Evolutionary conservation across 1,140 invertebrate species (phyloP).

Genomic region (Pararge aegeria): DNA sequence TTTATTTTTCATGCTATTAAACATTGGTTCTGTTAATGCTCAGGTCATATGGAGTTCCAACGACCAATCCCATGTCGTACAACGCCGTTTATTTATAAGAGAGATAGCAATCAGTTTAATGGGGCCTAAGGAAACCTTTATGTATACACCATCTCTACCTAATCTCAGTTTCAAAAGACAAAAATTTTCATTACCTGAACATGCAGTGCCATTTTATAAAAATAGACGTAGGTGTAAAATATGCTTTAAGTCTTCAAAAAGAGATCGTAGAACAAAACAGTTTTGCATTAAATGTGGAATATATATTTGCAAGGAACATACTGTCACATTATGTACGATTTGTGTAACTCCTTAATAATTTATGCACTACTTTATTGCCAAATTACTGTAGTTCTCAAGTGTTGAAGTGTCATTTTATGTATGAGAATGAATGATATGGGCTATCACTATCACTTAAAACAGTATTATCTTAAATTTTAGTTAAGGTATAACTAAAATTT

Average conservation of each 20-base stretch:
- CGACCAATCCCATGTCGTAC: slow-evolving; percentile 42
- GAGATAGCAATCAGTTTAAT: slow-evolving; percentile 65
- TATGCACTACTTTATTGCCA: background rate
- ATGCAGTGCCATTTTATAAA: slow-evolving; percentile 28
- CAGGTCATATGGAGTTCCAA: slow-evolving; percentile 68
- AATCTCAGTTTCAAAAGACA: slow-evolving; percentile 20
- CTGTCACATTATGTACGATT: slow-evolving; percentile 45
- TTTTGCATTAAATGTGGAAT: slow-evolving; percentile 59
- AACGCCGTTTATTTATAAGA: slow-evolving; percentile 65
- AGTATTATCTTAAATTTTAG: too few relatives aligned
- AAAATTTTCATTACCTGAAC: slow-evolving; percentile 21
- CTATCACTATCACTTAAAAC: too few relatives aligned
- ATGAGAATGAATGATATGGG: too few relatives aligned
- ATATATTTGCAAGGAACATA: slow-evolving; percentile 68
- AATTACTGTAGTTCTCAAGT: too few relatives aligned
- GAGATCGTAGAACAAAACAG: slow-evolving; percentile 60
- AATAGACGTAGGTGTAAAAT: slow-evolving; percentile 55
- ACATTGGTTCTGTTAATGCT: slow-evolving; percentile 78
- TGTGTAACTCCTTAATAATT: slow-evolving; percentile 29
- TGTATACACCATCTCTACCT: background rate
- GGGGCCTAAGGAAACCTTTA: slow-evolving; percentile 32
- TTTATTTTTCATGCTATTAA: slow-evolving; percentile 76
- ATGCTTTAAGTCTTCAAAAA: slow-evolving; percentile 46
- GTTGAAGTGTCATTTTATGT: slow-evolving; percentile 24
- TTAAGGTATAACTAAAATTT: too few relatives aligned